Conservation (phyloP, 2,113 vertebrate genomes). For the Ovis aries region DNA sequence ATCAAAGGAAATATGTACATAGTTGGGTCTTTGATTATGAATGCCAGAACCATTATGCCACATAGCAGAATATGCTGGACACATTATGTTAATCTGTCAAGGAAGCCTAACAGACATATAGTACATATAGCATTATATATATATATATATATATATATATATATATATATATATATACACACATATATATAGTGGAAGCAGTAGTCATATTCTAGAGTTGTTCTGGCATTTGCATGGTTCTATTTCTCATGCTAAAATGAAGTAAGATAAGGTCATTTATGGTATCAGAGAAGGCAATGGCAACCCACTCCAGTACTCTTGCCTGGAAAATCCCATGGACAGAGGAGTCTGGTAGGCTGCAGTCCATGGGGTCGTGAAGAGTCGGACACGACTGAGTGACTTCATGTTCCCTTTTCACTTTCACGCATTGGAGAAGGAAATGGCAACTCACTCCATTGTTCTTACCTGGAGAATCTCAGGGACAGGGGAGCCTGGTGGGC, state of each 20-base stretch:
- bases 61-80: conserved; percentile 54
- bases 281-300: too few relatives aligned
- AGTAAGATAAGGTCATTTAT: not conserved
- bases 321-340: too few relatives aligned
- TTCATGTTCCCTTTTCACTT: too few relatives aligned
- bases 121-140: not conserved
- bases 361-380: too few relatives aligned
- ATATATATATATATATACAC: not conserved
- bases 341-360: too few relatives aligned
- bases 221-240: not conserved
- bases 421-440: too few relatives aligned
- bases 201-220: conserved; percentile 17
- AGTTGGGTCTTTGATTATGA: conserved; percentile 21
- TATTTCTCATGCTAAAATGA: conserved; percentile 27
- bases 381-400: too few relatives aligned
- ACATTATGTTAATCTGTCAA: conserved; percentile 36
- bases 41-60: conserved; percentile 26
- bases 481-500: too few relatives aligned
- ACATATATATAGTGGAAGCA: not conserved
- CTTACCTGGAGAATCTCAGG: too few relatives aligned
- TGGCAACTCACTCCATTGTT: too few relatives aligned
- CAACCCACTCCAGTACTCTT: too few relatives aligned
- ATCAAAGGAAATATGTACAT: conserved; percentile 8
- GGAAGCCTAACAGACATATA: conserved; percentile 15
- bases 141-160: too few relatives aligned